Evolutionary conservation across 2,888 invertebrate genomes (phyloP).

Genomic region (Pristionchus japonicus): DNA sequence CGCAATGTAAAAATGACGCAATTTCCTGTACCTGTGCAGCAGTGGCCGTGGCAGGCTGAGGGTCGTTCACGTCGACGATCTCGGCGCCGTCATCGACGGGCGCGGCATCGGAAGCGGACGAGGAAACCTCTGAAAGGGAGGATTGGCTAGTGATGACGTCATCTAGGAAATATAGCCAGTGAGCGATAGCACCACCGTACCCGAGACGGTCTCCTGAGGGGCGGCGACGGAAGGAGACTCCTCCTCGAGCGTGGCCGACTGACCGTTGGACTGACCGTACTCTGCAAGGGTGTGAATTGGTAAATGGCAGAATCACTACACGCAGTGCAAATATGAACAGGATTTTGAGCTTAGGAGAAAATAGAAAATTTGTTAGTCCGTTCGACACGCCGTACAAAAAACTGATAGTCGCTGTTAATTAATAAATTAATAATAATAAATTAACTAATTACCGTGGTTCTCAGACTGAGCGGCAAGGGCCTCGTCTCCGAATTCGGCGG

Average conservation of each 20-base stretch:
- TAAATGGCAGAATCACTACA: background rate
- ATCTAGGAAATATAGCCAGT: too few relatives aligned
- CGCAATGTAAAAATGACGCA: background rate
- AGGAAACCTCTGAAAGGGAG: background rate
- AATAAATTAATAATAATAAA: background rate
- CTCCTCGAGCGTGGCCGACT: constrained; percentile 30
- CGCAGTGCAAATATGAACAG: background rate
- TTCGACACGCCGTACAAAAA: too few relatives aligned
- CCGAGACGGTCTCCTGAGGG: background rate
- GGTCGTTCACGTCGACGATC: background rate
- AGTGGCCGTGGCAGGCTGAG: background rate
- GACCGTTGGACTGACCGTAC: background rate
- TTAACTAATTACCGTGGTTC: background rate
- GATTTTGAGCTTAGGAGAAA: too few relatives aligned
- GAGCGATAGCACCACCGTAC: background rate
- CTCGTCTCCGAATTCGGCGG: background rate
- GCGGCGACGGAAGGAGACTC: background rate
- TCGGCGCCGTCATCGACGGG: background rate
- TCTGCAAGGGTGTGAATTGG: background rate
- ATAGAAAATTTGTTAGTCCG: too few relatives aligned
- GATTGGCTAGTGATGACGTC: too few relatives aligned
- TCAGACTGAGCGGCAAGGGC: constrained; percentile 39
- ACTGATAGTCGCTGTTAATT: background rate
- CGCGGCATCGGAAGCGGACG: background rate
- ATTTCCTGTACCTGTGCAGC: background rate